phyloP scores from a whole-genome alignment of 1,140 invertebrate species.

The Agrilus planipennis region DNA sequence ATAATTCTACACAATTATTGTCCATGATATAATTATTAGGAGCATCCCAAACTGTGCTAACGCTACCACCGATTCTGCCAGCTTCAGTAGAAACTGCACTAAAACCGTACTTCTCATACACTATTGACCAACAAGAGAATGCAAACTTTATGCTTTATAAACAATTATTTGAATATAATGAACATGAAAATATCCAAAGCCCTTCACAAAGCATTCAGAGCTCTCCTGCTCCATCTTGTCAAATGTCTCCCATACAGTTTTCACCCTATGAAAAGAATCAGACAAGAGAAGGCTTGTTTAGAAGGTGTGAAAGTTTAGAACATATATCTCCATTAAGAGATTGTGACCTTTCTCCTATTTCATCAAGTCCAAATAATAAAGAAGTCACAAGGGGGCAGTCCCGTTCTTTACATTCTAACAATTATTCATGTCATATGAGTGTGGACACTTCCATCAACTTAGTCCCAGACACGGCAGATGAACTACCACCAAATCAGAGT shows the following conservation, averaged over 20 bases:
- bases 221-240: slow-evolving; percentile 17
- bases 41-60: slow-evolving; percentile 23
- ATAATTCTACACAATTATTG: too few relatives aligned
- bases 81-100: slow-evolving; percentile 44
- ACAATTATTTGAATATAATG: slow-evolving; percentile 23
- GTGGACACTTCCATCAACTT: slow-evolving; percentile 16
- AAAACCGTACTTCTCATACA: slow-evolving; percentile 46
- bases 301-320: slow-evolving; percentile 13
- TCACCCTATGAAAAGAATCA: slow-evolving; percentile 8
- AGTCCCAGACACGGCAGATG: slow-evolving; percentile 8
- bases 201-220: slow-evolving; percentile 7
- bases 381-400: neutral
- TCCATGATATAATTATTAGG: slow-evolving; percentile 11
- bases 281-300: slow-evolving; percentile 8
- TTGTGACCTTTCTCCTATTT: slow-evolving; percentile 28
- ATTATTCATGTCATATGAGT: slow-evolving; percentile 20
- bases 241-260: slow-evolving; percentile 20
- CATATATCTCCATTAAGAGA: slow-evolving; percentile 5
- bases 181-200: slow-evolving; percentile 6
- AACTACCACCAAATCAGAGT: slow-evolving; percentile 10
- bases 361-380: neutral
- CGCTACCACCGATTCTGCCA: slow-evolving; percentile 36
- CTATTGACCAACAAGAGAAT: slow-evolving; percentile 21
- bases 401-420: slow-evolving; percentile 19
- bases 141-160: slow-evolving; percentile 15